Conservation (phyloP, 2,888 invertebrate species). For the Microctonus hyperodae region DNA sequence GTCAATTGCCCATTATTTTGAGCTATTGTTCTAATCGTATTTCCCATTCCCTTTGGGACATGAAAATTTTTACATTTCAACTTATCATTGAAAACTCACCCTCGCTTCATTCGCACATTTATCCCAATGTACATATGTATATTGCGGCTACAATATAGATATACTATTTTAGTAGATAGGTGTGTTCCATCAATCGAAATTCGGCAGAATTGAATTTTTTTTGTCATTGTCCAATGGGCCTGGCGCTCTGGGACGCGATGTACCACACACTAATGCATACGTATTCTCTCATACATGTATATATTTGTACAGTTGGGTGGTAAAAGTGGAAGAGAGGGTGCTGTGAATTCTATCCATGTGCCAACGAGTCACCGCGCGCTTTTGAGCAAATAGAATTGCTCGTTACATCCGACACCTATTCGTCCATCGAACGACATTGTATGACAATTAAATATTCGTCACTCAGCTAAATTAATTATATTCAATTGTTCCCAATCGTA, state of each 20-base stretch:
- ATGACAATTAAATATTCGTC: slow-evolving; percentile 50
- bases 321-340: too few species aligned
- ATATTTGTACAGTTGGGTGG: not conserved
- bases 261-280: not conserved
- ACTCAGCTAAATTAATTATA: slow-evolving; percentile 54
- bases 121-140: not conserved
- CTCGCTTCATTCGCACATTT: slow-evolving; percentile 12
- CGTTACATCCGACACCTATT: slow-evolving; percentile 49
- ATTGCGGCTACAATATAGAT: not conserved
- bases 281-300: not conserved
- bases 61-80: slow-evolving; percentile 46
- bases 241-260: not conserved
- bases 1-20: slow-evolving; percentile 31
- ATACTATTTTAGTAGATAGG: not conserved
- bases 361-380: slow-evolving; percentile 21
- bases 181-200: slow-evolving; percentile 25
- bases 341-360: not conserved
- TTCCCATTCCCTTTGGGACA: slow-evolving; percentile 25
- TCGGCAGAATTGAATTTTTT: slow-evolving; percentile 18
- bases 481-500: slow-evolving; percentile 48
- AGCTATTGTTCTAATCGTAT: not conserved
- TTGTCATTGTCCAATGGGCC: not conserved
- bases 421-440: slow-evolving; percentile 50
- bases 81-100: slow-evolving; percentile 38
- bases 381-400: slow-evolving; percentile 50